phyloP scores from a whole-genome alignment of 2,113 vertebrate species.

The Cyanocitta stelleri region DNA sequence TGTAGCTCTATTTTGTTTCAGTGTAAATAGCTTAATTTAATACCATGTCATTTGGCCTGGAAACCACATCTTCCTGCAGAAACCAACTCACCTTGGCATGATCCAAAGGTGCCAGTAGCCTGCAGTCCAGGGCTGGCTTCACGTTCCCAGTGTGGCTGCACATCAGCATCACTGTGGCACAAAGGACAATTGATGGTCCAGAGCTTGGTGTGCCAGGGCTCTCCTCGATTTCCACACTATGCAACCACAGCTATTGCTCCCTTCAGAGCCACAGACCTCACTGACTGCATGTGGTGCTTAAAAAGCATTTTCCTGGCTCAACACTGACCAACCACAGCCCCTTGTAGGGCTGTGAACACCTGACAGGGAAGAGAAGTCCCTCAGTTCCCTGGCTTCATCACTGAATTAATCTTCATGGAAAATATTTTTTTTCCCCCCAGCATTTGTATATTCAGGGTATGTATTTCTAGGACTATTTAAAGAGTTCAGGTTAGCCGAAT shows the following conservation, averaged over 20 bases:
- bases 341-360: not conserved
- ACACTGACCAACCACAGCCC: rapidly evolving
- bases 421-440: not conserved
- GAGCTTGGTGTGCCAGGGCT: not conserved
- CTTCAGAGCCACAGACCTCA: not conserved
- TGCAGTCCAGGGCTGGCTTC: not conserved
- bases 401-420: not conserved
- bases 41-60: not conserved
- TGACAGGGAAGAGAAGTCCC: not conserved
- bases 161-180: rapidly evolving
- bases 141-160: rapidly evolving
- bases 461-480: not conserved
- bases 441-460: not conserved
- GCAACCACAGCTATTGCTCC: rapidly evolving
- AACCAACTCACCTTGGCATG: not conserved
- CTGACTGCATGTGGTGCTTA: not conserved
- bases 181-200: not conserved
- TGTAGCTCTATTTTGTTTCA: not conserved
- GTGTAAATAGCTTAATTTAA: not conserved
- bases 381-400: not conserved
- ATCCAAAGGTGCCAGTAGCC: not conserved
- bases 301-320: not conserved
- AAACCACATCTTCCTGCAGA: not conserved
- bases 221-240: not conserved
- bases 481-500: not conserved